phyloP scores from a whole-genome alignment of 2,888 invertebrate genomes.

The Apantesis nais region DNA sequence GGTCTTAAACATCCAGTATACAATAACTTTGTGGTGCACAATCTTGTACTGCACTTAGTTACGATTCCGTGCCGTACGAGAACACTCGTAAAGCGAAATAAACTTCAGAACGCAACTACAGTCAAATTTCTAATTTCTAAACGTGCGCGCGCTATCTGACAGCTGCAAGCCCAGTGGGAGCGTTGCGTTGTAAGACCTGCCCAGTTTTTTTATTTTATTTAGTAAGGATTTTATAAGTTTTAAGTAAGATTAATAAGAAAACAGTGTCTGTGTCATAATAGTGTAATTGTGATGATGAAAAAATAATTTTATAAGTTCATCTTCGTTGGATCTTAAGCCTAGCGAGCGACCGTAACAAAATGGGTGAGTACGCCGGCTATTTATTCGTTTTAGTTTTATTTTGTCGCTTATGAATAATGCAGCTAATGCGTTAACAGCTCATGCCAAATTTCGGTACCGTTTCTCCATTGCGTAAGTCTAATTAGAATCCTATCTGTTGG shows the following conservation, averaged over 20 bases:
- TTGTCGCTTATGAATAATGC: constrained; percentile 21
- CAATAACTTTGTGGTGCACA: background rate
- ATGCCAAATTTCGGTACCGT: constrained; percentile 4
- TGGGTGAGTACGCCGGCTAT: constrained; percentile 79
- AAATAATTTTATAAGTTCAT: constrained; percentile 53
- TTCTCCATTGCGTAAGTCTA: constrained; percentile 31
- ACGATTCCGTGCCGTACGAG: constrained; percentile 30
- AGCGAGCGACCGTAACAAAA: constrained; percentile 61
- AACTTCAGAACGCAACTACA: constrained; percentile 41
- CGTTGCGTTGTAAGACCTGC: constrained; percentile 27
- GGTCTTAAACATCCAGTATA: background rate
- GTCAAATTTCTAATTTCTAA: constrained; percentile 46
- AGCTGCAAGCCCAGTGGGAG: constrained; percentile 49
- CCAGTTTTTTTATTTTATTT: constrained; percentile 41
- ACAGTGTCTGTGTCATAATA: constrained; percentile 57
- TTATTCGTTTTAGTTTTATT: constrained; percentile 51
- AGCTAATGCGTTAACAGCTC: constrained; percentile 17
- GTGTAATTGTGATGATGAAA: constrained; percentile 69
- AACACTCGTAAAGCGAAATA: constrained; percentile 4
- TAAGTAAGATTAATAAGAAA: constrained; percentile 39
- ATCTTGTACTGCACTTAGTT: constrained; percentile 22
- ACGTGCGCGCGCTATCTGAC: constrained; percentile 61
- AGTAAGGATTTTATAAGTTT: constrained; percentile 39
- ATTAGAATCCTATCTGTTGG: constrained; percentile 47
- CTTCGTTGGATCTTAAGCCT: constrained; percentile 49